phyloP scores from a whole-genome alignment of 2,888 invertebrate genomes.

The Zelleria hepariella region DNA sequence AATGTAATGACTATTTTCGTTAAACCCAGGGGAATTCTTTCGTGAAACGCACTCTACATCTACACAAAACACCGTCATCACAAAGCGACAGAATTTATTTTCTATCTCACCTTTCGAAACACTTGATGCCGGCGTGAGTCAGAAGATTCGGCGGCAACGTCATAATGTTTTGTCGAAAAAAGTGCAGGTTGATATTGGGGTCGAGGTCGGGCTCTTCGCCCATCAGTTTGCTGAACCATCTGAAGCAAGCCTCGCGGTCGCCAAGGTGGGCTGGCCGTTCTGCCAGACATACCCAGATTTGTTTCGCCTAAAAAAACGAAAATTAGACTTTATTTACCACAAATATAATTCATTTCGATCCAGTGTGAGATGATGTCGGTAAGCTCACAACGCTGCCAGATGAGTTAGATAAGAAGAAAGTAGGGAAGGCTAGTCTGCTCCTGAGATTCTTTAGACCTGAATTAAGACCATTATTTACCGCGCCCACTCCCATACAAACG shows the following conservation, averaged over 20 bases:
- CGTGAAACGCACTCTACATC: too few species aligned
- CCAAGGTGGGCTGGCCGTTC: slow-evolving; percentile 92
- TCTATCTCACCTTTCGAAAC: slow-evolving; percentile 77
- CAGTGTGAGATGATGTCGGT: too few species aligned
- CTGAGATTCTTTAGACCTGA: too few species aligned
- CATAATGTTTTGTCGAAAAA: slow-evolving; percentile 95
- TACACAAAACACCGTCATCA: too few species aligned
- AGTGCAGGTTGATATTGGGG: slow-evolving; percentile 95
- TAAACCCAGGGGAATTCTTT: too few species aligned
- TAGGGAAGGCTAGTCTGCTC: too few species aligned
- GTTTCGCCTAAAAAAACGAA: slow-evolving; percentile 77
- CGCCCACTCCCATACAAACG: too few species aligned
- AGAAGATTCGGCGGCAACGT: slow-evolving; percentile 91
- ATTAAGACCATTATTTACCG: too few species aligned
- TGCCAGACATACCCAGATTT: slow-evolving; percentile 96
- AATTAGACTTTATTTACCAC: background rate
- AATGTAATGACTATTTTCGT: too few species aligned
- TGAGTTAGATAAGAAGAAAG: too few species aligned
- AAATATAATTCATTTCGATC: too few species aligned
- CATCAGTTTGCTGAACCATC: slow-evolving; percentile 98
- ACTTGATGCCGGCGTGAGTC: slow-evolving; percentile 96
- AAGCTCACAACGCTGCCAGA: too few species aligned
- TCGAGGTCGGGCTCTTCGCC: slow-evolving; percentile 97
- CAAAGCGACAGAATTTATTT: slow-evolving; percentile 16
- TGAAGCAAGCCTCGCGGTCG: slow-evolving; percentile 97